Percentiles rank a stretch among this genome's conserved stretches.
Evolutionary conservation across 2,113 vertebrate species (phyloP).

Genomic region (Eulemur rufifrons): DNA sequence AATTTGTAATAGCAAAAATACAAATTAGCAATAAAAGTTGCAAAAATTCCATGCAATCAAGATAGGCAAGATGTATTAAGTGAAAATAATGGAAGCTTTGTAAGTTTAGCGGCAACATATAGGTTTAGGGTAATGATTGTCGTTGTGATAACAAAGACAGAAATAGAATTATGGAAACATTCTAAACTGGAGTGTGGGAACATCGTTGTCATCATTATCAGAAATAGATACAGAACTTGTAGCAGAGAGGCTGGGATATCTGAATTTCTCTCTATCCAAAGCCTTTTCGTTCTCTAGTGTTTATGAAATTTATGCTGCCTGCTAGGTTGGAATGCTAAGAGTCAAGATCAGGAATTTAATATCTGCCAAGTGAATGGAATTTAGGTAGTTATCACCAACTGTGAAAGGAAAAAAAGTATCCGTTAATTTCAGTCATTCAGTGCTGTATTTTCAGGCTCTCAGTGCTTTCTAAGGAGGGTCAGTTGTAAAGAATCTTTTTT

Average conservation of each 20-base stretch:
- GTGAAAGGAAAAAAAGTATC: not conserved
- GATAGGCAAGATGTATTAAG: not conserved
- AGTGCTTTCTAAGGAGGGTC: not conserved
- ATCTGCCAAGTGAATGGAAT: not conserved
- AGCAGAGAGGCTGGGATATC: not conserved
- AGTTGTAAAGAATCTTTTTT: not conserved
- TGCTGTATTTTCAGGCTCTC: not conserved
- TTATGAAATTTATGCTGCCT: not conserved
- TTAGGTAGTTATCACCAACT: not conserved
- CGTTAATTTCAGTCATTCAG: not conserved
- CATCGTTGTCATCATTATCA: not conserved
- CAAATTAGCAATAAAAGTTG: not conserved
- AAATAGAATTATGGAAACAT: conserved; percentile 38
- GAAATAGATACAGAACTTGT: not conserved
- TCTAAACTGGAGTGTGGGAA: not conserved
- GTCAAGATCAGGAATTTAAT: not conserved
- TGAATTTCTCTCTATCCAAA: not conserved
- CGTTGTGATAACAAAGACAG: not conserved
- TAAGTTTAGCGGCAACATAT: not conserved
- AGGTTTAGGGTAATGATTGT: not conserved
- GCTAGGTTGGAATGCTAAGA: not conserved
- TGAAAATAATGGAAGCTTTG: not conserved
- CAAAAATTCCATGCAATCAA: not conserved
- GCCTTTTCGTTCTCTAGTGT: not conserved
- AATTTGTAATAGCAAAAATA: not conserved